Base-by-base conservation (phyloP, 2,888 invertebrate genomes). In the Apamea sordens region DNA sequence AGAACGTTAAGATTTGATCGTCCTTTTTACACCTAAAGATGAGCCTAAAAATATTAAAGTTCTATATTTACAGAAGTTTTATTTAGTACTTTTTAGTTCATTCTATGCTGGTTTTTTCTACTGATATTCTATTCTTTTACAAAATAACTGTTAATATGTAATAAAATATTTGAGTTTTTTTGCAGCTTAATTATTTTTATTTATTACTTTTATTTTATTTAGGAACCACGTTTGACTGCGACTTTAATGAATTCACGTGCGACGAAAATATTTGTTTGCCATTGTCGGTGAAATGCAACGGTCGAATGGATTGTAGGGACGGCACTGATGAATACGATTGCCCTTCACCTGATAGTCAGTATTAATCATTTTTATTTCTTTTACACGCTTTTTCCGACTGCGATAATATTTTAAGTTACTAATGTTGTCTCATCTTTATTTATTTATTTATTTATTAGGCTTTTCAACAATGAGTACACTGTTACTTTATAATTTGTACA, bases 231-330 rank as follows among this genome's bases (percentile, higher is more conserved):
- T 89, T 93, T 74, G 92, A 92, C 70, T 95, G 94, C 79, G 88
- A 90, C 1, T 77, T 86, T 1, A 90, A 90, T 72, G 92, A 95
- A 80, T 88, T 94, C 61, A 87, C 88, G 36, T 98, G 98, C 93
- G 94, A 95, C 77, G 97, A 97, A 87, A 97, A 97, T 85, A 94
- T 94, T 78, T 98, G 98, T 93, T 93, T 97, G 70, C 92, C 96
- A 36, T 88, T 89, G 36, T 90, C 93, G 28, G 90, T 91, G 44
- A 89, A 95, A 64, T 97, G 97, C 89, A 94, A 98, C 89, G 93
- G 95, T 36, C 84, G 80, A 7, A 63, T 10, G 0, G 97, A 97
- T 44, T 97, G 97, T 86, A 82, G 83, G 64, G 97, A 98, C 87
- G 94, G 94, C n/a, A 94, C 95, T 2, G 96, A 95, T 77, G 96